Evolutionary conservation across 2,797 vertebrate genomes (phyloP), one percentile per base, ranked within the genome.

Genomic region (Microctenopoma steveboyesi): DNA sequence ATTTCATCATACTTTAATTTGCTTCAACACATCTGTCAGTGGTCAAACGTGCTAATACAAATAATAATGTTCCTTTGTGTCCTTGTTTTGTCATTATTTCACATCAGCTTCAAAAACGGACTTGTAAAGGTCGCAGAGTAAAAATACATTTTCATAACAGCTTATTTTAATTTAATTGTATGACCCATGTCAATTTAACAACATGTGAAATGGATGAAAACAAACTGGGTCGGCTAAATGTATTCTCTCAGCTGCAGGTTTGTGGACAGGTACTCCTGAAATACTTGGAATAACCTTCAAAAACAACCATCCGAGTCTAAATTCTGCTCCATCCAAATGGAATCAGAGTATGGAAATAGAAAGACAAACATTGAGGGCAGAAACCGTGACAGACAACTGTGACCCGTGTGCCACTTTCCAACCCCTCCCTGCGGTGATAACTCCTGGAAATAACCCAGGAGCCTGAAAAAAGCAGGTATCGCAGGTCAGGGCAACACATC

Each of bases 301-400:
- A 80, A 85, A 77, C 67, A 85, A 88, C 84, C 87, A 37, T 66
- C 83, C 76, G 79, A 13, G 42, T 87, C 81, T 84, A 90, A 92
- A 88, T 84, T 15, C 57, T 48, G 77, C 70, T 54, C 69, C 33
- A 46, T 64, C 82, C 73, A 86, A 89, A 87, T 85, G 84, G 74
- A 83, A 75, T 84, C 43, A 58, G 71, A 56, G 77, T 85, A 83
- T 87, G 74, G 86, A 92, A 92, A 93, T 91, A 92, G 82, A 64
- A 84, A 91, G 59, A 82, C 84, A 92, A 93, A 91, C 87, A 91
- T 6, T 82, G 86, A 76, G 85, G 85, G 57, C 83, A 87, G 79
- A 90, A 88, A 84, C 86, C 76, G 60, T 82, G 74, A 84, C 78
- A 71, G 56, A 83, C 87, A 83, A 77, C 69, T 79, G 85, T 71